Base-by-base conservation (phyloP, 2,888 invertebrate species). In the Drosophila recens region DNA sequence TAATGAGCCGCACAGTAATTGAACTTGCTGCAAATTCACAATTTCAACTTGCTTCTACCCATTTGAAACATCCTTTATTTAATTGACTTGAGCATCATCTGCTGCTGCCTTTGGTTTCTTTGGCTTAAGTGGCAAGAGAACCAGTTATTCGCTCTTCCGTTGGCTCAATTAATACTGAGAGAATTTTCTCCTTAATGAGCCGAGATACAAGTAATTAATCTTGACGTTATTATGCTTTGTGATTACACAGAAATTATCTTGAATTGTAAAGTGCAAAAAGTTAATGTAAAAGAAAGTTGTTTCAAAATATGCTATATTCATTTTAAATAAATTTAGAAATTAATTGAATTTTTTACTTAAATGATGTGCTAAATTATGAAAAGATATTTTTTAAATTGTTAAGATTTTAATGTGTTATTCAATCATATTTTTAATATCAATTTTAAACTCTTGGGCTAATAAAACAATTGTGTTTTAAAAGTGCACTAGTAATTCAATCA, bases 1-100 rank as follows among this genome's bases (percentile, higher is more conserved):
- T 72, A 81, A 81, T 87, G 61, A 79, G 76, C 67, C 62, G 56
- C 58, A 66, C 48, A 49, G 58, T 69, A 78, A 78, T 73, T 78
- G 62, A 61, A 62, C 48, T 57, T 68, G 33, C 57, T 20, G 40
- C 56, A 57, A 61, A 46, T 23, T 42, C 30, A 30, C 62, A 46
- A 48, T 30, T 48, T 23, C 52, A 42, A 38, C 23, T 30, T 30
- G 20, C 9, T 13, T 5, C 33, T 23, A 23, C 8, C n/a, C 36
- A 48, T 38, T 48, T 48, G 27, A 48, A 58, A 48, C 38, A 15
- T 27, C 11, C 45, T 34, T 34, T 23, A 45, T 57, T 57, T 45
- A 57, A 57, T 57, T 57, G 56, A 57, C 34, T 57, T 45, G 11
- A 23, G 33, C 33, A 56, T 56, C 56, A 36, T 15, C 34, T 34